These are phyloP conservation scores for Charaxes varanes DNA, from an alignment of 1,140 invertebrate genomes.

Conservation along the genomic window DNA sequence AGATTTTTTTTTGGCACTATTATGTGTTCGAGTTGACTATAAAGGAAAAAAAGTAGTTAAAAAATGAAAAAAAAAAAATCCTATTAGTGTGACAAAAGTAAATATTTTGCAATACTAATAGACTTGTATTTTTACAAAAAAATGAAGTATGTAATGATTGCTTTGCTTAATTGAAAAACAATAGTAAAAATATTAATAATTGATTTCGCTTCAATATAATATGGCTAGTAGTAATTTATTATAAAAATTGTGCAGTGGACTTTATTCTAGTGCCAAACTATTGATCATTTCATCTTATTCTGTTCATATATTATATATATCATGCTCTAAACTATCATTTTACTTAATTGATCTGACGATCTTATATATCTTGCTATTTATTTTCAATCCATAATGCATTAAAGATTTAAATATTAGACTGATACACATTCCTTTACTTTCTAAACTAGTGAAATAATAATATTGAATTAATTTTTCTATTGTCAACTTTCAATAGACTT, in stretches of 20 bases:
- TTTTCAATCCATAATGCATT: constrained; percentile 5
- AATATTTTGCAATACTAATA: too few relatives aligned
- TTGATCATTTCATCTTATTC: constrained; percentile 5
- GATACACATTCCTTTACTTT: constrained; percentile 32
- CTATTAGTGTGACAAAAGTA: too few relatives aligned
- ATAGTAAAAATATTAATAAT: background rate
- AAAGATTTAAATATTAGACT: constrained; percentile 26
- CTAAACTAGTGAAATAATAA: constrained; percentile 3
- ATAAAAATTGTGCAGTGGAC: constrained; percentile 5
- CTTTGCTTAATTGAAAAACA: too few relatives aligned
- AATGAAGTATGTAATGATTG: too few relatives aligned
- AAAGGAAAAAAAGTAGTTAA: too few relatives aligned
- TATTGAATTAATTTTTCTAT: too few relatives aligned
- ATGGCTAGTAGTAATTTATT: background rate
- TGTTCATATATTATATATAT: background rate
- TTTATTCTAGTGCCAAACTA: constrained; percentile 14
- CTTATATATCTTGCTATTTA: too few relatives aligned
- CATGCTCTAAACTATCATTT: background rate
- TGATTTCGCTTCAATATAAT: background rate
- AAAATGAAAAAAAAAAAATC: too few relatives aligned
- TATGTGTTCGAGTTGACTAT: too few relatives aligned
- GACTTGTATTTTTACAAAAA: too few relatives aligned
- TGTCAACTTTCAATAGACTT: too few relatives aligned
- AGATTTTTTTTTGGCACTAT: too few relatives aligned
- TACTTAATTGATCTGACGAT: background rate